These are phyloP conservation scores for Ara ararauna DNA, from an alignment of 2,797 vertebrate species.

Conservation along the genomic window DNA sequence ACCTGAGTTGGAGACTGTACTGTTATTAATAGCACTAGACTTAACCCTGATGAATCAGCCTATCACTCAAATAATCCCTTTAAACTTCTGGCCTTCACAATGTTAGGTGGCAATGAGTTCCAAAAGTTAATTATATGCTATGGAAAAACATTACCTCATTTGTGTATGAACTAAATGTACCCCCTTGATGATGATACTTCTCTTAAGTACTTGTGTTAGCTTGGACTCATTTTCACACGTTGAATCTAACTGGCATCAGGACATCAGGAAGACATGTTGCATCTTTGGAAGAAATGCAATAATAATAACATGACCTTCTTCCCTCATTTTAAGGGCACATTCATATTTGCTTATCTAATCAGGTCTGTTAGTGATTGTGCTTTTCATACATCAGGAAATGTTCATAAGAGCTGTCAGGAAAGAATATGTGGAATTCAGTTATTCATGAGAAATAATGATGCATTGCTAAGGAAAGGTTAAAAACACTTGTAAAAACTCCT, in stretches of 20 bases:
- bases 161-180: not conserved
- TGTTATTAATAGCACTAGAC: not conserved
- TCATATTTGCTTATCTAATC: not conserved
- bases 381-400: not conserved
- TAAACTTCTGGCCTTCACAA: not conserved
- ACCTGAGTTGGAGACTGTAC: not conserved
- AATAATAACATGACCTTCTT: not conserved
- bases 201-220: not conserved
- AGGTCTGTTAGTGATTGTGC: not conserved
- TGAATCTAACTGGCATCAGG: not conserved
- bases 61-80: not conserved
- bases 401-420: constrained; percentile 4
- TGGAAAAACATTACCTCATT: not conserved
- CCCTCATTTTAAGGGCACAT: not conserved
- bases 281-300: not conserved
- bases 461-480: not conserved
- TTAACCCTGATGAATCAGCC: not conserved
- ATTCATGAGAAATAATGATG: not conserved
- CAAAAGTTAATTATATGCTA: not conserved
- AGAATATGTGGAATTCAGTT: not conserved
- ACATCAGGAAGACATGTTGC: not conserved
- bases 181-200: not conserved
- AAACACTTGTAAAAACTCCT: not conserved
- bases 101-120: not conserved
- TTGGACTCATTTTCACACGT: not conserved